Conservation (phyloP, 92 coral and sea anemone genomes). For the Phymanthus crucifer region DNA sequence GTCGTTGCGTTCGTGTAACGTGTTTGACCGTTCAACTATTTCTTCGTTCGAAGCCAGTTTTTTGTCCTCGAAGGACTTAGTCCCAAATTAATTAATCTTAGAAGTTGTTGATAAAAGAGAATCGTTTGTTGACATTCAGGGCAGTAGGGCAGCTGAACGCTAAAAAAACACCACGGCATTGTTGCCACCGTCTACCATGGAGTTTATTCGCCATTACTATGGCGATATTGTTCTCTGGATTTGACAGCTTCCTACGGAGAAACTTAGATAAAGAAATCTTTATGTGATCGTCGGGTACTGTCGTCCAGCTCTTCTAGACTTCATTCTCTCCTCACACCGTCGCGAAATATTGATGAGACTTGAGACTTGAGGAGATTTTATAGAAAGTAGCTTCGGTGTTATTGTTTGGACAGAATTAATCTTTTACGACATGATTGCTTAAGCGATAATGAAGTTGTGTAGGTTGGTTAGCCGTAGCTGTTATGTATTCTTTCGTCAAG, state of each 20-base stretch:
- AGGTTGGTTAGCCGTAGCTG: background rate
- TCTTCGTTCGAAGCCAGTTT: background rate
- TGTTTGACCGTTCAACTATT: background rate
- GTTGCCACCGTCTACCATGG: background rate
- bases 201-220: constrained; percentile 28
- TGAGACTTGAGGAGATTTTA: background rate
- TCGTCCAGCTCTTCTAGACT: background rate
- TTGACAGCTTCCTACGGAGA: constrained; percentile 12
- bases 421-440: constrained; percentile 6
- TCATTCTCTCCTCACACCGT: background rate
- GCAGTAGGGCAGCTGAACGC: constrained; percentile 1
- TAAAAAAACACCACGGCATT: background rate
- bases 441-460: constrained; percentile 5
- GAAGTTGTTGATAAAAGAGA: background rate
- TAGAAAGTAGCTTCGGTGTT: background rate
- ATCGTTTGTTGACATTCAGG: background rate
- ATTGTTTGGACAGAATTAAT: background rate
- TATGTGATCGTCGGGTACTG: background rate
- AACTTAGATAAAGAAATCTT: background rate
- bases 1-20: background rate
- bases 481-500: background rate
- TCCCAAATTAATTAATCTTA: background rate
- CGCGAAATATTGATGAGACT: constrained; percentile 1
- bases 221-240: constrained; percentile 6
- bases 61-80: background rate